Conservation (phyloP, 2,888 invertebrate genomes). For the Acleris emargana region DNA sequence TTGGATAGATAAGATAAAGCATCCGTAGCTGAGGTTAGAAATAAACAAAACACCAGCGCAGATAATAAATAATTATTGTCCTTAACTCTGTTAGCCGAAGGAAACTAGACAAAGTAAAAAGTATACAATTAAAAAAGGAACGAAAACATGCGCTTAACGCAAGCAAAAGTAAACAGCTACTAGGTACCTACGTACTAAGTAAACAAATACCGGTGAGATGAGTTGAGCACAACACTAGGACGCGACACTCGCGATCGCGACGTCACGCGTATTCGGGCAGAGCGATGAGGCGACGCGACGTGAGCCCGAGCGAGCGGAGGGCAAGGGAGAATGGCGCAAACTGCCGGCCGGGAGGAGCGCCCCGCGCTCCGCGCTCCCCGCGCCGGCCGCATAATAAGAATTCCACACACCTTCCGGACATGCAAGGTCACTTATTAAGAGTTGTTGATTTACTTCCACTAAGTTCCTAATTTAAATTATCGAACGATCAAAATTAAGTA, state of each 20-base stretch:
- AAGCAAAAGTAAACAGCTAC: slow-evolving; percentile 44
- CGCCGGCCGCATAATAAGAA: slow-evolving; percentile 79
- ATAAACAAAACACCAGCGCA: neutral
- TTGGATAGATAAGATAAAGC: neutral
- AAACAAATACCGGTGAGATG: slow-evolving; percentile 62
- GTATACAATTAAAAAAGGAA: slow-evolving; percentile 38
- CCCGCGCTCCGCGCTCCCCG: slow-evolving; percentile 48
- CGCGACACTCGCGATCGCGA: slow-evolving; percentile 79
- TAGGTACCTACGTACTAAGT: slow-evolving; percentile 58
- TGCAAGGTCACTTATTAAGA: slow-evolving; percentile 65
- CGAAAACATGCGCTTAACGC: slow-evolving; percentile 49
- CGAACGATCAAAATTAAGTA: neutral
- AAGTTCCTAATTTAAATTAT: too few relatives aligned
- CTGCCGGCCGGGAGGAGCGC: slow-evolving; percentile 64
- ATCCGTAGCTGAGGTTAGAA: neutral
- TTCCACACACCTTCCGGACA: slow-evolving; percentile 71
- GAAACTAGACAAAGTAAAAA: slow-evolving; percentile 28
- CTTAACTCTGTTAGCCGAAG: neutral
- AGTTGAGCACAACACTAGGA: slow-evolving; percentile 68
- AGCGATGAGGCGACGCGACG: slow-evolving; percentile 72
- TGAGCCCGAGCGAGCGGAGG: slow-evolving; percentile 74
- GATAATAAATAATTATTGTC: neutral
- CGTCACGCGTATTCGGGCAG: slow-evolving; percentile 67
- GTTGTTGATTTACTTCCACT: neutral
- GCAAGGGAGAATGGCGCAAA: slow-evolving; percentile 79